Evolutionary conservation across 1,140 invertebrate genomes (phyloP).

Genomic region (Copidosoma floridanum): DNA sequence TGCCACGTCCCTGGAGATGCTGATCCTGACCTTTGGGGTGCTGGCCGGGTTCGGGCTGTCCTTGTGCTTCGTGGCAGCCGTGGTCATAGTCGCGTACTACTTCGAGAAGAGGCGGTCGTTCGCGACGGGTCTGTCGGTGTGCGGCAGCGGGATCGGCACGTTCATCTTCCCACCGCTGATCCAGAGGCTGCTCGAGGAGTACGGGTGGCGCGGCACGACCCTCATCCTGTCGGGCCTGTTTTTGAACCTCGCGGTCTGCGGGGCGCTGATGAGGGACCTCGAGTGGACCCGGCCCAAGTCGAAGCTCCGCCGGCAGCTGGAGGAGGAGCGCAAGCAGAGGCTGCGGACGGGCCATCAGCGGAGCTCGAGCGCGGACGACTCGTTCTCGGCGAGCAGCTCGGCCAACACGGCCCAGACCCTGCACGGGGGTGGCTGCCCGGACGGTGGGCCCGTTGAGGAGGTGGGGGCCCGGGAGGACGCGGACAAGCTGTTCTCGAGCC

Average conservation of each 20-base stretch:
- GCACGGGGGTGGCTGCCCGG: slow-evolving; percentile 37
- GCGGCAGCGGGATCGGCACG: slow-evolving; percentile 85
- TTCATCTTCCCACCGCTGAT: slow-evolving; percentile 90
- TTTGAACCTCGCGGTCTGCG: slow-evolving; percentile 84
- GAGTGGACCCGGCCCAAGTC: slow-evolving; percentile 66
- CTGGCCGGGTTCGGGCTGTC: slow-evolving; percentile 83
- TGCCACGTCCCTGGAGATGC: slow-evolving; percentile 71
- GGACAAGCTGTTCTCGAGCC: slow-evolving; percentile 68
- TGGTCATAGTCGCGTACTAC: slow-evolving; percentile 94
- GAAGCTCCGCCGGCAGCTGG: slow-evolving; percentile 61
- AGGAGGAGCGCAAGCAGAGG: slow-evolving; percentile 63
- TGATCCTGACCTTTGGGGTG: slow-evolving; percentile 84
- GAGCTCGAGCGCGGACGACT: slow-evolving; percentile 65
- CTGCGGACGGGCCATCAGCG: slow-evolving; percentile 56
- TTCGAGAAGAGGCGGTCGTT: slow-evolving; percentile 90
- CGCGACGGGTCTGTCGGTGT: slow-evolving; percentile 90
- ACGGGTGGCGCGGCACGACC: slow-evolving; percentile 82
- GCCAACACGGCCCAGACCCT: slow-evolving; percentile 59
- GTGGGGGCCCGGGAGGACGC: slow-evolving; percentile 37
- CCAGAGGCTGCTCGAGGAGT: slow-evolving; percentile 71
- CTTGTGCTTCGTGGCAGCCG: slow-evolving; percentile 83
- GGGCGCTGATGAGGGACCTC: slow-evolving; percentile 78
- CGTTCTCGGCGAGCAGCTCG: slow-evolving; percentile 68
- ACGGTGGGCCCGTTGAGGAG: slow-evolving; percentile 46
- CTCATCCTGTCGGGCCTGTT: slow-evolving; percentile 81